phyloP scores from a whole-genome alignment of 1,140 invertebrate genomes.

The Stegodyphus mimosarum region DNA sequence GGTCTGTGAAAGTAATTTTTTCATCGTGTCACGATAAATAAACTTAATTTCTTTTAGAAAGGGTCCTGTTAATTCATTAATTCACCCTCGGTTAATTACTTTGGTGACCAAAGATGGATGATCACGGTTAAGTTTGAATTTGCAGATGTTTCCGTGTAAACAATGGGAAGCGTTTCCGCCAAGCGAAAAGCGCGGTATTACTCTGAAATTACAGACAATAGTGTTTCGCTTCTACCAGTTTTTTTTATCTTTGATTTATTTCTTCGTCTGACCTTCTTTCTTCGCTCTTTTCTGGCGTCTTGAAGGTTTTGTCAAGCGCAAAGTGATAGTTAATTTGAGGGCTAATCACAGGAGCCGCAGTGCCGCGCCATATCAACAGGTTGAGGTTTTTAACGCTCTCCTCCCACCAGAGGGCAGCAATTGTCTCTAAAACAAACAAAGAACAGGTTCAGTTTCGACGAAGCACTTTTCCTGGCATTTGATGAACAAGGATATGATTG shows the following conservation, averaged over 20 bases:
- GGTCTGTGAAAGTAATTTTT: too few relatives aligned
- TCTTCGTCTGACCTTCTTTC: conserved; percentile 5
- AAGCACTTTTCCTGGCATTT: too few relatives aligned
- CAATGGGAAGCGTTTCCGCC: conserved; percentile 5
- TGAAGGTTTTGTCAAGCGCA: conserved; percentile 52
- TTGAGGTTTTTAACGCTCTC: conserved; percentile 49
- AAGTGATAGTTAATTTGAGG: conserved; percentile 53
- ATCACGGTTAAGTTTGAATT: too few relatives aligned
- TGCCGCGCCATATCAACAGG: conserved; percentile 38
- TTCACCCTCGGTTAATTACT: background rate
- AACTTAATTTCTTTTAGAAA: background rate
- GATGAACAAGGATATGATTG: too few relatives aligned
- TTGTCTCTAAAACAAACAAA: conserved; percentile 46
- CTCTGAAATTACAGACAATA: conserved; percentile 53
- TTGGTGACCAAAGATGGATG: too few relatives aligned
- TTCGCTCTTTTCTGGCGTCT: conserved; percentile 32
- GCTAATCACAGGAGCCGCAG: conserved; percentile 35
- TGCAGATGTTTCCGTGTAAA: conserved; percentile 11
- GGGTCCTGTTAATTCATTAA: conserved; percentile 15
- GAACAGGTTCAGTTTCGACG: background rate
- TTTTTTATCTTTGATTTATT: conserved; percentile 23
- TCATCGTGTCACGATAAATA: too few relatives aligned
- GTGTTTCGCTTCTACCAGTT: conserved; percentile 23
- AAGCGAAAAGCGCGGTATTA: conserved; percentile 40
- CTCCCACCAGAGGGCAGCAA: conserved; percentile 29